phyloP scores from a whole-genome alignment of 2,113 vertebrate species.

The Petrocephalus microphthalmus region DNA sequence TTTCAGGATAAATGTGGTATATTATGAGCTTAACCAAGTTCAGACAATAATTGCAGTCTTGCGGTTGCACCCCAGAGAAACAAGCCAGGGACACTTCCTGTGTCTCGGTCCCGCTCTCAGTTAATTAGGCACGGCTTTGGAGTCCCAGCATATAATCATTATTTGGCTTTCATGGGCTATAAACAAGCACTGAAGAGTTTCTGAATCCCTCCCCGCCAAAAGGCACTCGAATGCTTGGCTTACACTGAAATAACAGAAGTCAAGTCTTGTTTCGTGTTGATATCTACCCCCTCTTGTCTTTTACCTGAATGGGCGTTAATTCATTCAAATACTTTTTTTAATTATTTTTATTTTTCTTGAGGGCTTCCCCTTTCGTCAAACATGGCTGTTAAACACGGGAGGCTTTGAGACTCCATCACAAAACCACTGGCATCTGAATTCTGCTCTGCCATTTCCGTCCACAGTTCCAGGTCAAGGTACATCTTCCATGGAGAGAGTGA shows the following conservation, averaged over 20 bases:
- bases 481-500: not conserved
- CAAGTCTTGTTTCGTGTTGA: not conserved
- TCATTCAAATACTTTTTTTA: not conserved
- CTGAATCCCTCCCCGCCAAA: not conserved
- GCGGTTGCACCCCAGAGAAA: not conserved
- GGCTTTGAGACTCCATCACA: not conserved
- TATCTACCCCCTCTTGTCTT: not conserved
- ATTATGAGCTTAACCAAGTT: not conserved
- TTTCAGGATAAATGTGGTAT: not conserved
- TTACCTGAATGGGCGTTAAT: not conserved
- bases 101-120: not conserved
- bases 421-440: not conserved
- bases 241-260: not conserved
- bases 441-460: not conserved
- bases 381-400: not conserved
- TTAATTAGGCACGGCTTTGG: not conserved
- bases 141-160: not conserved
- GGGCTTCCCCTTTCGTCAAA: not conserved
- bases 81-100: not conserved
- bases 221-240: not conserved
- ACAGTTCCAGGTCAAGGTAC: not conserved
- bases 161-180: not conserved
- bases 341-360: too few relatives aligned
- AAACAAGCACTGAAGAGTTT: not conserved
- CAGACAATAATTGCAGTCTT: not conserved